phyloP scores from a whole-genome alignment of 2,888 invertebrate genomes.

The Cepaea hortensis region DNA sequence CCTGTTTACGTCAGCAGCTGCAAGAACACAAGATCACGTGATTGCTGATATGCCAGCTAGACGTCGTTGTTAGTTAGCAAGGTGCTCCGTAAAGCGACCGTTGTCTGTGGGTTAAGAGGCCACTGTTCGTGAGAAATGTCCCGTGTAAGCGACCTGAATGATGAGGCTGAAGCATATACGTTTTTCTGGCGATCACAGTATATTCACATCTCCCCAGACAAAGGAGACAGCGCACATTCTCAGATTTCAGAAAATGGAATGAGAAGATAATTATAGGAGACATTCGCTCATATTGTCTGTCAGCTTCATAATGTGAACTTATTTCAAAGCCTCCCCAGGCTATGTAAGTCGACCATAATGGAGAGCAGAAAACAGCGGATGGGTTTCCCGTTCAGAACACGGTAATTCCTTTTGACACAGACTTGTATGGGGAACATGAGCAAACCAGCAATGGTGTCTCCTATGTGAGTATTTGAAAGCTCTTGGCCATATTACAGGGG shows the following conservation, averaged over 20 bases:
- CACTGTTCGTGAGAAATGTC: not conserved
- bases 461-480: not conserved
- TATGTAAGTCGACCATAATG: constrained; percentile 1
- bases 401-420: not conserved
- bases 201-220: not conserved
- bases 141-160: not conserved
- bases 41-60: too few relatives aligned
- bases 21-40: too few relatives aligned
- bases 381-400: constrained; percentile 10
- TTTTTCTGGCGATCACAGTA: constrained; percentile 1
- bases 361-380: constrained; percentile 1
- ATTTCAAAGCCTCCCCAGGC: not conserved
- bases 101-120: not conserved
- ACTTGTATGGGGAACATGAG: not conserved
- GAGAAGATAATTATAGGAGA: constrained; percentile 33
- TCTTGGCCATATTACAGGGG: not conserved
- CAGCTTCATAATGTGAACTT: constrained; percentile 16
- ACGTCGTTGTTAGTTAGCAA: too few relatives aligned
- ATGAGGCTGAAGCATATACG: not conserved
- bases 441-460: not conserved
- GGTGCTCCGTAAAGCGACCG: too few relatives aligned
- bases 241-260: constrained; percentile 32
- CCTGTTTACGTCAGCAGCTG: too few relatives aligned
- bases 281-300: constrained; percentile 13
- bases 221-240: not conserved